A percentile compares a stretch with the other conserved stretches of the same genome.
Evolutionary conservation across 2,113 vertebrate species (phyloP).

Genomic region (Centropristis striata): DNA sequence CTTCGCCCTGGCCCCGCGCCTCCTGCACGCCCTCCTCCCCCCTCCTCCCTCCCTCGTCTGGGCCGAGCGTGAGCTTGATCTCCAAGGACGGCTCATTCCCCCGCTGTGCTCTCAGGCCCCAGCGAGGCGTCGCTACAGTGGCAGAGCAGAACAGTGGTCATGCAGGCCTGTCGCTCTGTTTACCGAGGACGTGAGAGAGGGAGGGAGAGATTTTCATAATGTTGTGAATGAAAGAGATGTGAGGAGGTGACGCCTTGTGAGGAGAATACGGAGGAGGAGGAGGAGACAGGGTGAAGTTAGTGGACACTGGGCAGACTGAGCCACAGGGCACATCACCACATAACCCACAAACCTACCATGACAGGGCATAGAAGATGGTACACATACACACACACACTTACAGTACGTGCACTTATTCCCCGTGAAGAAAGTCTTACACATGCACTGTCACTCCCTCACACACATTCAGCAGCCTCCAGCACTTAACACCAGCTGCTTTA

Average conservation of each 20-base stretch:
- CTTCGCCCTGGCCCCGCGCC: conserved; percentile 29
- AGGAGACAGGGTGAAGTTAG: conserved; percentile 40
- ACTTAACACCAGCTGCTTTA: conserved; percentile 81
- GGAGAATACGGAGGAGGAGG: background rate
- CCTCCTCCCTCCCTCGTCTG: background rate
- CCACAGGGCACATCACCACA: conserved; percentile 79
- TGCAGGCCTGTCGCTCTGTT: conserved; percentile 17
- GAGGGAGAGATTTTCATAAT: conserved; percentile 10
- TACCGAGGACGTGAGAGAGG: conserved; percentile 1
- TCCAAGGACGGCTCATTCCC: conserved; percentile 50
- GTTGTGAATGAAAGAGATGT: conserved; percentile 36
- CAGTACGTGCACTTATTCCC: conserved; percentile 43
- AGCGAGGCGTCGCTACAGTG: conserved; percentile 7
- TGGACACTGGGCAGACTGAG: conserved; percentile 74
- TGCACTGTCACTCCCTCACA: conserved; percentile 51
- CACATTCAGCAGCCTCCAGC: conserved; percentile 68
- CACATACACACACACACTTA: conserved; percentile 46
- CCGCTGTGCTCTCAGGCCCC: conserved; percentile 45
- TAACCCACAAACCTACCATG: conserved; percentile 75
- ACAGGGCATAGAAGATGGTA: conserved; percentile 75
- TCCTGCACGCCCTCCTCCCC: background rate
- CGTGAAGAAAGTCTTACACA: conserved; percentile 54
- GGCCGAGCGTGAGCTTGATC: conserved; percentile 40
- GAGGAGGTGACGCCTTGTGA: conserved; percentile 7
- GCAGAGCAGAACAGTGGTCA: conserved; percentile 38